Percentiles rank a stretch among this genome's conserved stretches.
Conservation (phyloP, 2,888 invertebrate species). For the Muscina levida region DNA sequence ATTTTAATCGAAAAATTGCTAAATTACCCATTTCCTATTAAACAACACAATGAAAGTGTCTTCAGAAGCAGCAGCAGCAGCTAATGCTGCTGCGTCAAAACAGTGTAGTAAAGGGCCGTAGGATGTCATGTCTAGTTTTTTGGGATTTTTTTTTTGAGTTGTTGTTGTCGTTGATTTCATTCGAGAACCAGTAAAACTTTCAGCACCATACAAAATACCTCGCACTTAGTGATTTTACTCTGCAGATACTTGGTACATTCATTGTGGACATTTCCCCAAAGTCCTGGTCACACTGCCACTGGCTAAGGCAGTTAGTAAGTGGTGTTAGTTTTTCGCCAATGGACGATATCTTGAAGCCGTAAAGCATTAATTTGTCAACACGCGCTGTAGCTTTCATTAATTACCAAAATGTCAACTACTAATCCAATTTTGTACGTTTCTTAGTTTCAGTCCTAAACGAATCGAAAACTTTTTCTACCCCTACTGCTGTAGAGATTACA, state of each 20-base stretch:
- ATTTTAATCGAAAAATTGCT: constrained; percentile 61
- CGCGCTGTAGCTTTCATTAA: constrained; percentile 75
- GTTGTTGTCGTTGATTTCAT: no score
- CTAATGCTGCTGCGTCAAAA: background rate
- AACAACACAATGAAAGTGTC: constrained; percentile 3
- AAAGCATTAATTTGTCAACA: constrained; percentile 68
- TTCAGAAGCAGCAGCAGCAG: background rate
- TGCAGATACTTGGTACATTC: background rate
- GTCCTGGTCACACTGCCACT: background rate
- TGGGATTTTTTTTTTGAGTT: constrained; percentile 6
- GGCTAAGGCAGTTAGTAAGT: background rate
- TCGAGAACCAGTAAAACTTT: constrained; percentile 26
- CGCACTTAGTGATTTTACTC: background rate
- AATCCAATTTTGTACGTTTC: constrained; percentile 75
- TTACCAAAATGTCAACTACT: constrained; percentile 77
- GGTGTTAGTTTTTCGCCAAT: background rate
- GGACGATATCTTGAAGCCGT: constrained; percentile 50
- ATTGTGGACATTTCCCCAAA: constrained; percentile 40
- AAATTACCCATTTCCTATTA: constrained; percentile 56
- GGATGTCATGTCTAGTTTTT: constrained; percentile 50
- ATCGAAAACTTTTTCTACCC: constrained; percentile 26
- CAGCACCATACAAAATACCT: background rate
- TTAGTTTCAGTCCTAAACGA: constrained; percentile 20
- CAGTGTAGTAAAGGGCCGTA: constrained; percentile 6
- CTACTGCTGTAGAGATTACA: background rate